Percentiles rank a stretch among this genome's conserved stretches.
Conservation (phyloP, 2,888 invertebrate species). For the Hermaeophaga mercurialis region DNA sequence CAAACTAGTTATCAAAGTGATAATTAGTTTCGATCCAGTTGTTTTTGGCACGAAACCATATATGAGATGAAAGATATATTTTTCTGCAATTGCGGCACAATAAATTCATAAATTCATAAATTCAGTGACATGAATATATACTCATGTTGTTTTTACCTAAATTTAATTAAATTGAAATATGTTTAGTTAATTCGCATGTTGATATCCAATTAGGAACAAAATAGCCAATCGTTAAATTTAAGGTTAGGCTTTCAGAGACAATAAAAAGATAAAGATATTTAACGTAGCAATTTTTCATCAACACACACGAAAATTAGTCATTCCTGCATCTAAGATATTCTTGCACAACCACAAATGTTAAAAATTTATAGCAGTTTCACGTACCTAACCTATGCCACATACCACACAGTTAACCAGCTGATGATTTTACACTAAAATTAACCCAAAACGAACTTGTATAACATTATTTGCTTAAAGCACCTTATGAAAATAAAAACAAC, state of each 20-base stretch:
- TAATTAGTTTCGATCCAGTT: background rate
- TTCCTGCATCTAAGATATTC: background rate
- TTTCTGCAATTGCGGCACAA: too few relatives aligned
- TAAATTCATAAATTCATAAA: too few relatives aligned
- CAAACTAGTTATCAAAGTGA: too few relatives aligned
- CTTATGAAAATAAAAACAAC: background rate
- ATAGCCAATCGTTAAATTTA: constrained; percentile 32
- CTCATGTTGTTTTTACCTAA: background rate
- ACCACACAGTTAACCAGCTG: background rate
- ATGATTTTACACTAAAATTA: background rate
- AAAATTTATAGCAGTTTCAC: background rate
- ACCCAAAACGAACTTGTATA: background rate
- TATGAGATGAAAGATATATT: too few relatives aligned
- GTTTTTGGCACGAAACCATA: background rate
- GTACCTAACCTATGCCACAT: constrained; percentile 1
- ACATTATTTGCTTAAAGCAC: constrained; percentile 2
- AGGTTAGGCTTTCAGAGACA: constrained; percentile 29
- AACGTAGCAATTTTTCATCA: background rate
- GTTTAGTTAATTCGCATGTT: constrained; percentile 24
- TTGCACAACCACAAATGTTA: background rate
- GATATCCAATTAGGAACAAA: constrained; percentile 13
- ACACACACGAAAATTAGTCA: background rate
- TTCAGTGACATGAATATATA: background rate
- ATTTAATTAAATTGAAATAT: constrained; percentile 24
- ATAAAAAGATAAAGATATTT: constrained; percentile 17